These are phyloP conservation scores for Myiopsitta monachus DNA, from an alignment of 2,113 vertebrate species.

Conservation along the genomic window DNA sequence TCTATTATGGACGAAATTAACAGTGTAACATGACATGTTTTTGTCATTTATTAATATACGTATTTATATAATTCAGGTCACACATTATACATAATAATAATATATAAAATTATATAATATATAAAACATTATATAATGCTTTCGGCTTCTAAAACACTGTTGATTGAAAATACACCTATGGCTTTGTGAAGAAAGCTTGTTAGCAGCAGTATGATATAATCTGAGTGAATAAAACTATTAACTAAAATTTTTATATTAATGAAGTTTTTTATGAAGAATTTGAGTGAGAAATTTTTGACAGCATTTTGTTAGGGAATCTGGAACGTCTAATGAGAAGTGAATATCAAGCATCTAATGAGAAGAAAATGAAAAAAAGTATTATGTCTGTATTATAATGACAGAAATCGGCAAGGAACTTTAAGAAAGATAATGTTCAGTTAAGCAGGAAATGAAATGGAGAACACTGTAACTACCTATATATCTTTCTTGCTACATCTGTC, in stretches of 20 bases:
- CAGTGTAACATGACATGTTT: neutral
- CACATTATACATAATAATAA: neutral
- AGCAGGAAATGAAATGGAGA: neutral
- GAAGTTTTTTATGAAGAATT: neutral
- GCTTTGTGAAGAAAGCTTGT: neutral
- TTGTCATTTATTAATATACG: neutral
- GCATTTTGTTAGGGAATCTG: neutral
- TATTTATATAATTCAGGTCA: neutral
- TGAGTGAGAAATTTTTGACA: neutral
- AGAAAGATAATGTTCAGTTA: neutral
- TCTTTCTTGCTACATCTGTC: neutral
- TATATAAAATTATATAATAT: neutral
- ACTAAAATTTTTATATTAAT: neutral
- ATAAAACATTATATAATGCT: neutral
- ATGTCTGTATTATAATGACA: neutral
- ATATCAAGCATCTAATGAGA: neutral
- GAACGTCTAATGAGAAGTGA: neutral
- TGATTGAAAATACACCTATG: neutral
- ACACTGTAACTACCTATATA: neutral
- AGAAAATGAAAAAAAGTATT: neutral
- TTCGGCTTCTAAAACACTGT: accelerated
- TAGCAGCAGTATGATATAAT: neutral
- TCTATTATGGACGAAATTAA: neutral
- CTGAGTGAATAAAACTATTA: neutral
- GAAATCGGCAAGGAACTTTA: neutral